Conservation (phyloP, 2,797 vertebrate species). For the Scolopax bukidnonensis region DNA sequence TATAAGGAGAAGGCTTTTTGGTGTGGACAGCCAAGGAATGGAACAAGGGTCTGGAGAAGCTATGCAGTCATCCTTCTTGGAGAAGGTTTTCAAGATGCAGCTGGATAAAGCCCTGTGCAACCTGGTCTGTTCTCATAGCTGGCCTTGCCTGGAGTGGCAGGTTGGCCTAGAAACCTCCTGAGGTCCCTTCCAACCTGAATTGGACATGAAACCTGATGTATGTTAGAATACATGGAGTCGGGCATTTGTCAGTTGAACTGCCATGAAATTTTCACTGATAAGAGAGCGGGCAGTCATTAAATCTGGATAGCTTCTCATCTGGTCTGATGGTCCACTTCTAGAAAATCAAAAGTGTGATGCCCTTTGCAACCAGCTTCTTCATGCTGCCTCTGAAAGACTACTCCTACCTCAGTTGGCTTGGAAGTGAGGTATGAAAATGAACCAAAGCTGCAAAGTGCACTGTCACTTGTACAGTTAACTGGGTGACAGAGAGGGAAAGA, state of each 20-base stretch:
- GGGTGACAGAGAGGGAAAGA: not conserved
- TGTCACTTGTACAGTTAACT: fast-evolving
- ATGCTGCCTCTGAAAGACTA: not conserved
- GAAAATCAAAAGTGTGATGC: not conserved
- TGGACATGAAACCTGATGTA: not conserved
- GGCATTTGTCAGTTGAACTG: not conserved
- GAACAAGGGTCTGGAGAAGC: not conserved
- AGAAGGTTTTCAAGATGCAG: not conserved
- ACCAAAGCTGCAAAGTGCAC: not conserved
- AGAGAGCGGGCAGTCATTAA: not conserved
- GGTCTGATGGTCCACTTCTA: not conserved
- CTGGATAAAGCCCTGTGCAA: not conserved
- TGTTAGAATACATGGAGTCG: not conserved
- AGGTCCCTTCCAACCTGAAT: not conserved
- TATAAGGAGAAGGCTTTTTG: not conserved
- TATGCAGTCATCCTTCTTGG: not conserved
- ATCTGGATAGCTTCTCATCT: not conserved
- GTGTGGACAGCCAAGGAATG: not conserved
- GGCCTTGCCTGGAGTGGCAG: not conserved
- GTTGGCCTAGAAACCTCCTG: not conserved
- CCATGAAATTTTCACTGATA: not conserved
- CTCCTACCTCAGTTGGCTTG: not conserved
- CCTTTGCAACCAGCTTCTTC: not conserved
- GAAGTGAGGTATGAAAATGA: not conserved
- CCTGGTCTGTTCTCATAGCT: not conserved